Conservation (phyloP, 2,888 invertebrate species). For the Nomada goodeniana region DNA sequence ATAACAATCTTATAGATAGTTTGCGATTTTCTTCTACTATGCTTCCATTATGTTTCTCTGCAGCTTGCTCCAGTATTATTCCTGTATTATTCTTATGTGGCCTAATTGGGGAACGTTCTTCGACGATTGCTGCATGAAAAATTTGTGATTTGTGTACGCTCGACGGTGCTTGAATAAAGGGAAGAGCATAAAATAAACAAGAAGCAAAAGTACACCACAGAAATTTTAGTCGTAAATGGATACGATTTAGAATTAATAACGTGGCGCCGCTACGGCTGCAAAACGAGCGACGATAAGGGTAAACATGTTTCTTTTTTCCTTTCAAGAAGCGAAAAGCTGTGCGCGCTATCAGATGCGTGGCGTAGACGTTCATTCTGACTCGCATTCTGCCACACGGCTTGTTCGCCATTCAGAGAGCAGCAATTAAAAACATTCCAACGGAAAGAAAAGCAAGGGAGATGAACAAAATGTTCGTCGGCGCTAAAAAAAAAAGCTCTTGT, state of each 20-base stretch:
- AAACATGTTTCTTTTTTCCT: background rate
- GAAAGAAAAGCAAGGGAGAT: background rate
- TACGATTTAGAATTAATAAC: constrained; percentile 1
- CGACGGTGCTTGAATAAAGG: constrained; percentile 29
- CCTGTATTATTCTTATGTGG: too few relatives aligned
- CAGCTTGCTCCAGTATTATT: too few relatives aligned
- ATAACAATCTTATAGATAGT: too few relatives aligned
- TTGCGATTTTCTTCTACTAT: too few relatives aligned
- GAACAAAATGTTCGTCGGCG: constrained; percentile 5
- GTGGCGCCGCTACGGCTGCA: background rate
- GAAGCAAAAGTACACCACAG: background rate
- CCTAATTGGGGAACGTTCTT: too few relatives aligned
- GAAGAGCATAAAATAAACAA: constrained; percentile 32
- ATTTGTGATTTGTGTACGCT: constrained; percentile 13
- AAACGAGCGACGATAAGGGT: constrained; percentile 9
- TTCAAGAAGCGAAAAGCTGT: background rate
- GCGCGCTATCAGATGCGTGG: background rate
- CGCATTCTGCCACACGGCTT: background rate
- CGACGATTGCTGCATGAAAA: background rate
- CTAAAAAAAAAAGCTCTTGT: background rate
- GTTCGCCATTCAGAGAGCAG: background rate
- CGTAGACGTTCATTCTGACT: background rate
- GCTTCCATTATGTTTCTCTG: too few relatives aligned
- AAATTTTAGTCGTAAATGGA: constrained; percentile 24
- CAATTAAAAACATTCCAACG: constrained; percentile 5